Conservation (phyloP, 2,888 invertebrate genomes). For the Chloroclysta siterata region DNA sequence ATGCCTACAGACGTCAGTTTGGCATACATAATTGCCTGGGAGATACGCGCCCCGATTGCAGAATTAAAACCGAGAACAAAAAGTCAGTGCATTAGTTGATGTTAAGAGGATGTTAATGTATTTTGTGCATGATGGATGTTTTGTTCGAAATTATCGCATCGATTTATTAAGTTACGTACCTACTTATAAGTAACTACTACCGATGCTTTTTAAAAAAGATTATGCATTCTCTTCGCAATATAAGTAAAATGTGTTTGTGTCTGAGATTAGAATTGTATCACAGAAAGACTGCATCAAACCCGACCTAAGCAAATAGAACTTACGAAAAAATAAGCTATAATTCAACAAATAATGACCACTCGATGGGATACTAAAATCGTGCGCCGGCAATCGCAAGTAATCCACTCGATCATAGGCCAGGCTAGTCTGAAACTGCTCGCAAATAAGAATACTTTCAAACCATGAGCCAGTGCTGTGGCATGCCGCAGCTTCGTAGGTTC, state of each 20-base stretch:
- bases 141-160: slow-evolving; percentile 31
- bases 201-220: neutral
- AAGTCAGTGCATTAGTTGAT: slow-evolving; percentile 57
- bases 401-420: slow-evolving; percentile 60
- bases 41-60: slow-evolving; percentile 67
- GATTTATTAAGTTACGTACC: slow-evolving; percentile 11
- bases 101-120: slow-evolving; percentile 53
- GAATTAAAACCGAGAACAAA: slow-evolving; percentile 62
- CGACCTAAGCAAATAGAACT: slow-evolving; percentile 37
- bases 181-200: neutral
- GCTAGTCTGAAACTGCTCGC: slow-evolving; percentile 64
- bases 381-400: slow-evolving; percentile 62
- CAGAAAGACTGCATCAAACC: neutral
- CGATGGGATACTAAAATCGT: slow-evolving; percentile 66
- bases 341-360: slow-evolving; percentile 52
- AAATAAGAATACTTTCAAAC: slow-evolving; percentile 54
- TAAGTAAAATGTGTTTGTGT: too few relatives aligned
- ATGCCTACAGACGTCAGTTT: slow-evolving; percentile 40
- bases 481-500: neutral
- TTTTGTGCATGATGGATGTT: slow-evolving; percentile 45
- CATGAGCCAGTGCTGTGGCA: slow-evolving; percentile 1
- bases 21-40: slow-evolving; percentile 71
- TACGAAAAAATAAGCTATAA: slow-evolving; percentile 45
- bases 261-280: neutral
- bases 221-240: neutral